phyloP scores from a whole-genome alignment of 2,113 vertebrate genomes.

The Chaetops frenatus region DNA sequence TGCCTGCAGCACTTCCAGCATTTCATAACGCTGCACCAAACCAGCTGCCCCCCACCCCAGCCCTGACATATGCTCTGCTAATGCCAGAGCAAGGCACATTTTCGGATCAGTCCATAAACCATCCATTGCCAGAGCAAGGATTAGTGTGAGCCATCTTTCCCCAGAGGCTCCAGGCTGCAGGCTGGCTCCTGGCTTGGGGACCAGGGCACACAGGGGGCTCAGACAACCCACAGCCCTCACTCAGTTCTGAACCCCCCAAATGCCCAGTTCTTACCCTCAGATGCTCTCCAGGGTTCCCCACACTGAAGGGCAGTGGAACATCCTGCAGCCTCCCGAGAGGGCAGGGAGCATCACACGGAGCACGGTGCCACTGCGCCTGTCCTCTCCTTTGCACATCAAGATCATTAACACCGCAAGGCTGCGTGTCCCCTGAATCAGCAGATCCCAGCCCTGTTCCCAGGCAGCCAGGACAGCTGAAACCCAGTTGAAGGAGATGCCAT shows the following conservation, averaged over 20 bases:
- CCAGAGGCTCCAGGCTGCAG: not conserved
- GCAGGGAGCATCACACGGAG: not conserved
- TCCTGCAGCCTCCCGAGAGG: not conserved
- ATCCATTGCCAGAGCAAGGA: not conserved
- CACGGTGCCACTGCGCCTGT: not conserved
- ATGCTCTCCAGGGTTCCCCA: accelerated
- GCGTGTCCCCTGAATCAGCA: conserved; percentile 18
- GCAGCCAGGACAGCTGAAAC: not conserved
- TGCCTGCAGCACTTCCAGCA: not conserved
- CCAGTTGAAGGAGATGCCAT: not conserved
- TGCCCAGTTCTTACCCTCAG: not conserved
- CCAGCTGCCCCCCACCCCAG: not conserved
- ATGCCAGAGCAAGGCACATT: not conserved
- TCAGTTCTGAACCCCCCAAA: not conserved
- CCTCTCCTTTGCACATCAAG: not conserved
- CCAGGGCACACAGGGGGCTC: not conserved
- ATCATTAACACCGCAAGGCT: not conserved
- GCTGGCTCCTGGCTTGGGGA: not conserved
- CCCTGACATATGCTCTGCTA: not conserved
- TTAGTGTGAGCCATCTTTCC: not conserved
- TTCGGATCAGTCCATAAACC: not conserved
- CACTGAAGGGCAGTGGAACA: not conserved
- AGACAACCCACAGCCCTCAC: accelerated
- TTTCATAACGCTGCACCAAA: not conserved
- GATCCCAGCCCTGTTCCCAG: not conserved